Conservation (phyloP, 2,888 invertebrate species). For the Zootermopsis nevadensis region DNA sequence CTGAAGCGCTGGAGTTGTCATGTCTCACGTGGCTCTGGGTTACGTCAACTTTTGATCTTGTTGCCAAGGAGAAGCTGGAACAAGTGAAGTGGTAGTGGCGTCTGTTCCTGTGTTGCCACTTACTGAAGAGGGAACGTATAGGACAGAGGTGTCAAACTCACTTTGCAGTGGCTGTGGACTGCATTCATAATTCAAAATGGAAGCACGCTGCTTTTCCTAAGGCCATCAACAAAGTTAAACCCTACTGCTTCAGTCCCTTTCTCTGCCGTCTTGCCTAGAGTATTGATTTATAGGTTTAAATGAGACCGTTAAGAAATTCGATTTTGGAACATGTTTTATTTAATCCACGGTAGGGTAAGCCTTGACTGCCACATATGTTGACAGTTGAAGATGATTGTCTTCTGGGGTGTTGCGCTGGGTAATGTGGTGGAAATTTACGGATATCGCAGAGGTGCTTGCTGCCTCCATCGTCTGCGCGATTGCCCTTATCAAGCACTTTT, state of each 20-base stretch:
- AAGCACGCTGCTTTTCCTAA: neutral
- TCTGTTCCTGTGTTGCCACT: neutral
- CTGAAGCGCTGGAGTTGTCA: conserved; percentile 17
- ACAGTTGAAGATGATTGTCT: too few species aligned
- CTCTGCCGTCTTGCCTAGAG: neutral
- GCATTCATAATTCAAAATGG: conserved; percentile 42
- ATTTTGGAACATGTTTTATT: conserved; percentile 28
- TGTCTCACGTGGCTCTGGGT: conserved; percentile 19
- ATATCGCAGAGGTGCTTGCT: too few species aligned
- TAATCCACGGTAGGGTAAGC: neutral
- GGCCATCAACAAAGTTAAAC: neutral
- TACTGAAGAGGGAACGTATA: neutral
- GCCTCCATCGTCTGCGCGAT: too few species aligned
- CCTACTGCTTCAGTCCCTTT: neutral
- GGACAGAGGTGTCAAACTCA: conserved; percentile 43
- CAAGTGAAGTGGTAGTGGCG: neutral
- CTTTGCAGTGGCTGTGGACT: conserved; percentile 37
- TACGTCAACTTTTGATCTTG: conserved; percentile 41
- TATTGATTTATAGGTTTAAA: conserved; percentile 4
- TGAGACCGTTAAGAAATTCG: conserved; percentile 17
- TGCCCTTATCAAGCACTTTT: too few species aligned
- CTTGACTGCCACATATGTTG: neutral
- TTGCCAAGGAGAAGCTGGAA: conserved; percentile 11
- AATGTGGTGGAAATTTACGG: too few species aligned
- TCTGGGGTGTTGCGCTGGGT: too few species aligned